phyloP scores from a whole-genome alignment of 2,888 invertebrate species.

The Orchesellides sinensis region DNA sequence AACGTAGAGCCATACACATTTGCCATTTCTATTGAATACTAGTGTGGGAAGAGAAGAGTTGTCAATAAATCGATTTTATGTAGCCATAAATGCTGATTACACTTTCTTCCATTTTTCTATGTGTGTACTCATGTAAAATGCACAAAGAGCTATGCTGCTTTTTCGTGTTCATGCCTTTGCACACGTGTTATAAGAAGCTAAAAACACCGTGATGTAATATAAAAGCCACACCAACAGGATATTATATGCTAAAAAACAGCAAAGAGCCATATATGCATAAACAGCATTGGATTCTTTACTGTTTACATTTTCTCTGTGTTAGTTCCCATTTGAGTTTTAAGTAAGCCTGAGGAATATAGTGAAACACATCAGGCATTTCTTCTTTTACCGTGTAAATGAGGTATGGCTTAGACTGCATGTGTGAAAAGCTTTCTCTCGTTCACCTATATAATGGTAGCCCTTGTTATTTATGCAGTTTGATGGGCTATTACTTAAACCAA shows the following conservation, averaged over 20 bases:
- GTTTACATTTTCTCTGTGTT: conserved; percentile 46
- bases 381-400: neutral
- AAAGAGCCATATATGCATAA: conserved; percentile 3
- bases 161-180: neutral
- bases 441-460: conserved; percentile 40
- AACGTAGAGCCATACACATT: no score
- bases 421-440: conserved; percentile 51
- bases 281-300: neutral
- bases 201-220: neutral
- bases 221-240: conserved; percentile 1
- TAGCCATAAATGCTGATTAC: conserved; percentile 48
- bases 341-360: neutral
- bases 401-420: conserved; percentile 16
- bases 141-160: neutral
- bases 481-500: conserved; percentile 55
- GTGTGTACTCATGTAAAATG: neutral
- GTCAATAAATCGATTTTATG: conserved; percentile 63
- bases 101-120: conserved; percentile 3
- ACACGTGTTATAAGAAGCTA: neutral
- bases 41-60: conserved; percentile 27
- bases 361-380: neutral
- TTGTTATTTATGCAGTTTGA: conserved; percentile 44
- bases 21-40: neutral
- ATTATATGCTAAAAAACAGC: neutral
- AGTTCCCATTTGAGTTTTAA: conserved; percentile 2